Percentiles rank a stretch among this genome's conserved stretches.
phyloP scores from a whole-genome alignment of 2,888 invertebrate genomes.

The Nemotelus pantherinus region DNA sequence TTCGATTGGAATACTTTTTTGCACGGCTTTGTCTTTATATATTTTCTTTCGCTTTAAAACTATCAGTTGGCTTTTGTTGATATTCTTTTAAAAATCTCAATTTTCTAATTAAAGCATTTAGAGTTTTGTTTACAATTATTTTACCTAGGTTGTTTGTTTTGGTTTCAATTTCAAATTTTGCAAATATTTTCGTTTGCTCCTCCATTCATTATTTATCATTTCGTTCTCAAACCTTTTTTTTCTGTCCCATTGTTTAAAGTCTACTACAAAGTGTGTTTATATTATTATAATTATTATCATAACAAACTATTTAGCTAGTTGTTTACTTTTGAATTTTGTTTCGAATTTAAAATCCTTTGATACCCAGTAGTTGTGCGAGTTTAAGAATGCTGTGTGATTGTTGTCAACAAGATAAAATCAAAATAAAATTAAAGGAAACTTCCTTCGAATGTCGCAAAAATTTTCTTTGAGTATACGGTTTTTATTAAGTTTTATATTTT shows the following conservation, averaged over 20 bases:
- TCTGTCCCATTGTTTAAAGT: not conserved
- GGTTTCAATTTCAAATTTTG: slow-evolving; percentile 23
- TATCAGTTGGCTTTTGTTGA: slow-evolving; percentile 9
- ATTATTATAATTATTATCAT: not conserved
- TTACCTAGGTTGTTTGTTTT: slow-evolving; percentile 32
- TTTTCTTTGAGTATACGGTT: slow-evolving; percentile 23
- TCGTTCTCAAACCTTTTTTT: not conserved
- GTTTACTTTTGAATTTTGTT: too few species aligned
- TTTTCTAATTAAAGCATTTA: slow-evolving; percentile 46
- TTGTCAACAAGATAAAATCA: slow-evolving; percentile 16
- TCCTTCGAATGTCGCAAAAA: slow-evolving; percentile 1
- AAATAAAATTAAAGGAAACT: slow-evolving; percentile 32
- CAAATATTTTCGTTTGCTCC: slow-evolving; percentile 3
- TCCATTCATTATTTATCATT: slow-evolving; percentile 17
- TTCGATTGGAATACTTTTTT: slow-evolving; percentile 44
- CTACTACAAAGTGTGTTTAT: slow-evolving; percentile 10
- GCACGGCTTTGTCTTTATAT: slow-evolving; percentile 33
- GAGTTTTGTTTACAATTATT: slow-evolving; percentile 34
- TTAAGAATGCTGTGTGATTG: not conserved
- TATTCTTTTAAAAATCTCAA: slow-evolving; percentile 24
- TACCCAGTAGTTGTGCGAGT: not conserved
- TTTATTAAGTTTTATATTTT: slow-evolving; percentile 26
- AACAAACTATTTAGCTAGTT: too few species aligned
- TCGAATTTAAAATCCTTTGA: too few species aligned
- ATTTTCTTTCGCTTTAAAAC: slow-evolving; percentile 31